Evolutionary conservation across 2,888 invertebrate genomes (phyloP).

Genomic region (Plebejus argus): DNA sequence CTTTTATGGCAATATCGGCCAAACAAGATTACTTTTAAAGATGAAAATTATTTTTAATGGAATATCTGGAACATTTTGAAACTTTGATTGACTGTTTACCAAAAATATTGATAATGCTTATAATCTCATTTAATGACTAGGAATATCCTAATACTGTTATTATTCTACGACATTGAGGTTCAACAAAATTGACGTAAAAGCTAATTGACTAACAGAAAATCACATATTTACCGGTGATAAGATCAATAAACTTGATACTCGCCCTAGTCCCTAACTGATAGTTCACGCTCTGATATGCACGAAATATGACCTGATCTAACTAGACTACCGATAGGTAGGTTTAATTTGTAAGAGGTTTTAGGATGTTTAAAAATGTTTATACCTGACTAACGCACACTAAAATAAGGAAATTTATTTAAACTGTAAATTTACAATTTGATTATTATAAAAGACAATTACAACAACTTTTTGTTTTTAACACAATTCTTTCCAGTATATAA

Average conservation of each 20-base stretch:
- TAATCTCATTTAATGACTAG: background rate
- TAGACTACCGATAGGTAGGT: background rate
- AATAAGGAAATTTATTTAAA: too few species aligned
- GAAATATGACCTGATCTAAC: conserved; percentile 16
- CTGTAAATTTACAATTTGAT: too few species aligned
- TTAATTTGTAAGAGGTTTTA: background rate
- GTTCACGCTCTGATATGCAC: conserved; percentile 24
- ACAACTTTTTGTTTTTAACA: too few species aligned
- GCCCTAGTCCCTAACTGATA: conserved; percentile 15
- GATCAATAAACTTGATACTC: conserved; percentile 15
- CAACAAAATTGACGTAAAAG: conserved; percentile 7
- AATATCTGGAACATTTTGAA: background rate
- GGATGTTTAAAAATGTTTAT: background rate
- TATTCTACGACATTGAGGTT: background rate
- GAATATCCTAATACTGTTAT: background rate
- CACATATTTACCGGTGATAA: background rate
- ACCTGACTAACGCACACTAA: too few species aligned
- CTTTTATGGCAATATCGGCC: conserved; percentile 13
- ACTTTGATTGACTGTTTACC: too few species aligned
- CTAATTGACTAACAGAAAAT: background rate
- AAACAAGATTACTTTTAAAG: background rate
- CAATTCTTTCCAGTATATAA: too few species aligned
- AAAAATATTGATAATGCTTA: background rate
- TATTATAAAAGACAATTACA: too few species aligned
- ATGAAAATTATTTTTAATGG: background rate